Base-by-base conservation (phyloP, 2,888 invertebrate species). In the Punctoribates punctum region DNA sequence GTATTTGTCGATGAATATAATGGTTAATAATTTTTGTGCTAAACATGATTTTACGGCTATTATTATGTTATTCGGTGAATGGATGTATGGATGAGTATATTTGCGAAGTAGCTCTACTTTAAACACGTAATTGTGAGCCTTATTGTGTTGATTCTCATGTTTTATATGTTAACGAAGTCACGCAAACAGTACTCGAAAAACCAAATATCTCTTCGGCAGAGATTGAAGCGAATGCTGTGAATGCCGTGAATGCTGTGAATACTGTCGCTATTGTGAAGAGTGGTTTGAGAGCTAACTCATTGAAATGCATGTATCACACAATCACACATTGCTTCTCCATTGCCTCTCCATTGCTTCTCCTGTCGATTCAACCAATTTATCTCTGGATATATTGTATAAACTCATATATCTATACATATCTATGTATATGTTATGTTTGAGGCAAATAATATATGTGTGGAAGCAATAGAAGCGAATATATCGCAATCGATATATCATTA, bases 111-210 rank as follows among this genome's bases (percentile, higher is more conserved):
- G 20, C 11, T n/a, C 23, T 38, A 67, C 67, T 67, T 38, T 67
- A n/a, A 34, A 20, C 38, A 34, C 67, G 20, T 67, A 38, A 38
- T 38, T 29, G 27, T 27, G 23, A 62, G 11, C 23, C 57, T 57
- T 25, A 57, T 57, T 25, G 20, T 57, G 57, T 62, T 67, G 38
- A 38, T 67, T 67, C 67, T 29, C 67, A 67, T 67, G 67, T 67
- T 38, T 67, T 67, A 67, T 67, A 67, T 67, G 67, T 38, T 67
- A 67, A 67, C 67, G 67, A 67, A 67, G 67, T 67, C 67, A 67
- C 67, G 67, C 67, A 67, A 67, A 67, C 60, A 60, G 34, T 38
- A 67, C 67, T 67, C 29, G 67, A 67, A 67, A 67, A 67, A 34
- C n/a, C 34, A 38, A 67, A 38, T 38, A 38, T 38, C 20, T 34